These are phyloP conservation scores for Cheilosia grossa DNA, from an alignment of 2,888 invertebrate species.

Conservation along the genomic window DNA sequence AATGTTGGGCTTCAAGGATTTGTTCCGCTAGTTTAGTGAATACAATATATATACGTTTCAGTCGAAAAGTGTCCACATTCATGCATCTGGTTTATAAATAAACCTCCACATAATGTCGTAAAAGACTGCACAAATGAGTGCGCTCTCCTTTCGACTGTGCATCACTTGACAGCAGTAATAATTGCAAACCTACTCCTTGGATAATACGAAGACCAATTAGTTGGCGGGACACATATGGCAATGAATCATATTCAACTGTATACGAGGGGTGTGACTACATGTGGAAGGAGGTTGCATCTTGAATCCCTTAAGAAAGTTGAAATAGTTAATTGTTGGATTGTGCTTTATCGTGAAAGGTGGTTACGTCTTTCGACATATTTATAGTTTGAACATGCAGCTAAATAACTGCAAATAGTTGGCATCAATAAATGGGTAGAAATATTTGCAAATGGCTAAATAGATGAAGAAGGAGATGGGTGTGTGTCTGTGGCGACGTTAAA, in stretches of 20 bases:
- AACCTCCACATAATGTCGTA: constrained; percentile 15
- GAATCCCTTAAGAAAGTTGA: no score
- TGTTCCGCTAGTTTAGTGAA: constrained; percentile 44
- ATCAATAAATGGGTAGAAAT: no score
- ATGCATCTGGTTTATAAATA: constrained; percentile 40
- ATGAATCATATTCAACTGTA: background rate
- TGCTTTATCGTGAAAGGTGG: no score
- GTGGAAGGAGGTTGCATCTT: no score
- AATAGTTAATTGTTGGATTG: no score
- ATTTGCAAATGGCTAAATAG: no score
- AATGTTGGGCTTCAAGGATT: constrained; percentile 19
- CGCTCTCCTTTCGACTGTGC: constrained; percentile 18
- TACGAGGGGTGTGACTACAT: no score
- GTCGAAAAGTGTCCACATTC: constrained; percentile 21
- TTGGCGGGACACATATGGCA: constrained; percentile 6
- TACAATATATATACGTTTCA: background rate
- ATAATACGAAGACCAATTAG: constrained; percentile 54
- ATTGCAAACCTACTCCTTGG: constrained; percentile 30
- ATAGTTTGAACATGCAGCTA: no score
- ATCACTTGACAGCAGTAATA: constrained; percentile 42
- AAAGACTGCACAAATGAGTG: background rate
- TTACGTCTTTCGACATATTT: no score
- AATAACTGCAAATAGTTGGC: no score
- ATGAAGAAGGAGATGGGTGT: no score
- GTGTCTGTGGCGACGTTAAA: no score